Evolutionary conservation across 2,888 invertebrate species (phyloP).

Genomic region (Pristionchus maxplancki): DNA sequence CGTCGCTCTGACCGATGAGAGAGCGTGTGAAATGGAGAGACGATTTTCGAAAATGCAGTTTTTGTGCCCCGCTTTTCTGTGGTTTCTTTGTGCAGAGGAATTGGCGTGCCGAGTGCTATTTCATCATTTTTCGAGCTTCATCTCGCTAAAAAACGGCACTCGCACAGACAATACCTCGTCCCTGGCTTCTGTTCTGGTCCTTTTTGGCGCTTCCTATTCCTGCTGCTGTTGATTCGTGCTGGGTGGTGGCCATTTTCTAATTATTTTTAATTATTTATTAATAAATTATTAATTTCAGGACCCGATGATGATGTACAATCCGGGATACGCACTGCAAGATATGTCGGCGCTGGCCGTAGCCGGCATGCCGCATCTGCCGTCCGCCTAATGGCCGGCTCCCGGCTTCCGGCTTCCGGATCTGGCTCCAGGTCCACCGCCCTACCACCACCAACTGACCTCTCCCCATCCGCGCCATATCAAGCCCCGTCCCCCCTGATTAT

Average conservation of each 20-base stretch:
- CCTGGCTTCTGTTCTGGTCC: not conserved
- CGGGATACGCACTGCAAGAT: constrained; percentile 34
- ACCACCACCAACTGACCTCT: not conserved
- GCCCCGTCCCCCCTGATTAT: not conserved
- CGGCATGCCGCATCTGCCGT: constrained; percentile 47
- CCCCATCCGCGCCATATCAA: not conserved
- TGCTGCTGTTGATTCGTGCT: constrained; percentile 6
- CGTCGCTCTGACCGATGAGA: not conserved
- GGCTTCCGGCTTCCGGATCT: not conserved
- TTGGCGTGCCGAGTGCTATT: no score
- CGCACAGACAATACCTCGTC: not conserved
- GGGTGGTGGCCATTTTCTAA: constrained; percentile 25
- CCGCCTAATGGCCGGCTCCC: not conserved
- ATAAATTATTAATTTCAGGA: constrained; percentile 43
- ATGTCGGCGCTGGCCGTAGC: not conserved
- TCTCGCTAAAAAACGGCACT: no score
- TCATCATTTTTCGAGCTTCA: no score
- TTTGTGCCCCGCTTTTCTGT: no score
- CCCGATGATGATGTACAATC: constrained; percentile 45
- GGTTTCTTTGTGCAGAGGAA: no score
- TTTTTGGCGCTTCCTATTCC: not conserved
- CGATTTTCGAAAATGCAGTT: no score
- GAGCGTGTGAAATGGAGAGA: no score
- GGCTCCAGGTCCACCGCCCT: not conserved
- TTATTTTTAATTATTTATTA: not conserved